Base-by-base conservation (phyloP, 2,888 invertebrate genomes). In the Aplocera efformata region DNA sequence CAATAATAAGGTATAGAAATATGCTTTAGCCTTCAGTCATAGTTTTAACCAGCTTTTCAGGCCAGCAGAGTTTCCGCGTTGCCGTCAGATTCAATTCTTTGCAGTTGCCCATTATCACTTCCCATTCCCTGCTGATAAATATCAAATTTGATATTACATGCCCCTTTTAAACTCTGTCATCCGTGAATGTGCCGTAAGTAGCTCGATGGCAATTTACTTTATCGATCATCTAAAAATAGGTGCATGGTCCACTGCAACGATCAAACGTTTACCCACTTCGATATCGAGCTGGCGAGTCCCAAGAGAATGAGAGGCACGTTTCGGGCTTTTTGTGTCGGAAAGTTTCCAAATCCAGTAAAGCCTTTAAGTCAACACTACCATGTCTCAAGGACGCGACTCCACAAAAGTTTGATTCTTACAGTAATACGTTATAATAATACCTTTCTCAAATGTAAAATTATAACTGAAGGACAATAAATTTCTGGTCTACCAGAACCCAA, bases 211-310 rank as follows among this genome's bases (percentile, higher is more conserved):
- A 67, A 64, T 65, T 64, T 64, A 48, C 54, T 57, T 53, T 51
- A 74, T 72, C 59, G 67, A 69, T 68, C 60, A 58, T 55, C 58
- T 65, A 65, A 64, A 70, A 60, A 68, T 70, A 69, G 53, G 58
- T 64, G 66, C 64, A 69, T 47, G 39, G 46, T 32, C 39, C 37
- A 39, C 29, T 50, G 49, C 56, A 54, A 43, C 60, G 43, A 57
- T 63, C 42, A 34, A 54, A 43, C 60, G 43, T 58, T 63, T 41
- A 34, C 11, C 27, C 11, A 41, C 28, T 42, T 51, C 27, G 21
- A 27, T 24, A 25, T 36, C 37, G 11, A 25, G 10, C 32, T 22
- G 40, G 31, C 17, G 7, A 9, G 21, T 28, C 25, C 32, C 28
- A 27, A 30, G 8, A 29, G 32, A 30, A 28, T 32, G 11, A 26